Evolutionary conservation across 2,888 invertebrate species (phyloP), one percentile per base, ranked within the genome.

Genomic region (Conus canariensis): DNA sequence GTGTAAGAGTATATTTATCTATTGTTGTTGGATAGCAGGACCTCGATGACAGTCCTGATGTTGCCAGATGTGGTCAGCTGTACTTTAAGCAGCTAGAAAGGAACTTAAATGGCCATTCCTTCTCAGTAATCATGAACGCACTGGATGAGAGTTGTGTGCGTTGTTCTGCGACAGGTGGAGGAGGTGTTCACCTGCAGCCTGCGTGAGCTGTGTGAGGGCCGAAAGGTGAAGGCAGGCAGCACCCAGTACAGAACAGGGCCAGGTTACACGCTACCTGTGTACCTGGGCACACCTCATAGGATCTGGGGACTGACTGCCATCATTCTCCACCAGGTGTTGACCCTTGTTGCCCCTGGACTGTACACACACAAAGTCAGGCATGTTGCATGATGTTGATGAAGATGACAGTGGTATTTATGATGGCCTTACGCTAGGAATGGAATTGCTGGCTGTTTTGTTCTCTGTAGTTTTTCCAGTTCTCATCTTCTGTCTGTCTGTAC

Each of bases 161-260:
- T 82, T 12, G 10, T 10, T 64, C 0, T 30, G 30, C 7, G 16
- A 19, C 91, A 95, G 95, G 98, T 99, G 0, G 94, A 94, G 56
- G 89, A 90, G 85, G 94, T 95, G 2, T 95, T 95, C 90, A 93
- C 94, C 10, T 88, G 93, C 60, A 91, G 93, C n/a, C 91, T 95
- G 60, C 70, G 91, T 64, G 92, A 94, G n/a, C 90, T 95, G 58
- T 95, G 95, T 92, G 91, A 94, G 74, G 64, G 64, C 16, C 12
- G 64, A 10, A 93, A 94, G 90, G 90, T 92, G 19, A 93, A 94
- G 90, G 91, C 92, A 16, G 89, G 94, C 16, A 92, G 92, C 58
- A 95, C 95, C 19, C 95, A 93, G 90, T 95, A 93, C 87, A 91
- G 93, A 4, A 91, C 92, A 25, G 92, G 91, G 22, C 90, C 89